Evolutionary conservation across 2,888 invertebrate species (phyloP).

Genomic region (Euzetes globulus): DNA sequence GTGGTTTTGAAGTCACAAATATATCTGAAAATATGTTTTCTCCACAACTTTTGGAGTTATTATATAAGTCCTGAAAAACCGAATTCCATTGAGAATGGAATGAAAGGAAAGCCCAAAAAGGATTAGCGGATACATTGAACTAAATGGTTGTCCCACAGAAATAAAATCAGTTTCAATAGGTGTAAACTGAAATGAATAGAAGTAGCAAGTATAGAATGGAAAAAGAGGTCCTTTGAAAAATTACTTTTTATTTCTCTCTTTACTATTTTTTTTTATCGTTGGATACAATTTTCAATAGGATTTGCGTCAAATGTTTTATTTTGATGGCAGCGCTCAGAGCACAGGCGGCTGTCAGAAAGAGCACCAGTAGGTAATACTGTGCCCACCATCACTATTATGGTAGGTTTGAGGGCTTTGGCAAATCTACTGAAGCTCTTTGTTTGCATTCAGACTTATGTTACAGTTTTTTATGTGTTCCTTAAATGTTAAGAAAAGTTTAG

Average conservation of each 20-base stretch:
- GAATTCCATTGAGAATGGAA: not conserved
- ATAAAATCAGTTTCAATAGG: not conserved
- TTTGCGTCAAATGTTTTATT: not conserved
- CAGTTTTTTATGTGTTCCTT: not conserved
- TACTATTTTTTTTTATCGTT: no score
- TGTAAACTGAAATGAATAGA: no score
- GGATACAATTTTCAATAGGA: not conserved
- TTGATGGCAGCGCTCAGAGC: no score
- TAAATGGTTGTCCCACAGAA: slow-evolving; percentile 23
- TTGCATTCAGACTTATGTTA: not conserved
- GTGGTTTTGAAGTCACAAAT: no score
- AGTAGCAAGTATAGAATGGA: no score
- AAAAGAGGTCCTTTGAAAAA: not conserved
- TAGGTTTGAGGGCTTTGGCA: not conserved
- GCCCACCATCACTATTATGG: not conserved
- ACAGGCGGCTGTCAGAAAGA: no score
- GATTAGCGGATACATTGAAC: not conserved
- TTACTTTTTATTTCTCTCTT: not conserved
- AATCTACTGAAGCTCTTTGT: slow-evolving; percentile 7
- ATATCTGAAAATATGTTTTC: no score
- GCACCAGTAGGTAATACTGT: not conserved
- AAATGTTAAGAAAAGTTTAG: no score
- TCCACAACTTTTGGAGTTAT: not conserved
- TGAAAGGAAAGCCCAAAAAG: not conserved
- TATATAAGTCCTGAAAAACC: not conserved